Evolutionary conservation across 2,888 invertebrate species (phyloP).

Genomic region (Deilephila elpenor): DNA sequence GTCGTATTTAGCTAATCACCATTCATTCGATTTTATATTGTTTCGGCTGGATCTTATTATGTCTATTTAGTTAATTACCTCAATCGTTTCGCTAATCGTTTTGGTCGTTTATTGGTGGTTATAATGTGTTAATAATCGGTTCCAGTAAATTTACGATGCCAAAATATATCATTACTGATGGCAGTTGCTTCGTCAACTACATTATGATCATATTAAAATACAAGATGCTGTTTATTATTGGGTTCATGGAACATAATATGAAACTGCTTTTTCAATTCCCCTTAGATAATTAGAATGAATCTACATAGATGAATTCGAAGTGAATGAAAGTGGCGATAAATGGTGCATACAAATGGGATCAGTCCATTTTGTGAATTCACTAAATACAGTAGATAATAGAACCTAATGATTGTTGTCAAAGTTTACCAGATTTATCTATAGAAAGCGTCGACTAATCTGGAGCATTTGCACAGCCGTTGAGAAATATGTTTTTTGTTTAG

Average conservation of each 20-base stretch:
- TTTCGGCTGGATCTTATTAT: constrained; percentile 23
- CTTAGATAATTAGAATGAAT: background rate
- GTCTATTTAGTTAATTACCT: constrained; percentile 3
- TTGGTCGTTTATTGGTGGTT: background rate
- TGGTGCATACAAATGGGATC: background rate
- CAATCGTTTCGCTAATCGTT: constrained; percentile 18
- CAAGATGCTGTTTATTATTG: background rate
- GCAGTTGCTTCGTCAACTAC: background rate
- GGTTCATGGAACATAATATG: background rate
- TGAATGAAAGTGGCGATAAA: background rate
- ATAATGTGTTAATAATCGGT: background rate
- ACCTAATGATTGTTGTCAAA: background rate
- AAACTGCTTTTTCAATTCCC: background rate
- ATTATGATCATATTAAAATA: background rate
- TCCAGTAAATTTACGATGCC: background rate
- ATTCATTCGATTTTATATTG: constrained; percentile 46
- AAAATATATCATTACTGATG: background rate
- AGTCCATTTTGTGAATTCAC: background rate
- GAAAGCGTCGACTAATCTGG: constrained; percentile 13
- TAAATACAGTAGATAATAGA: background rate
- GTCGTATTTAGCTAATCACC: constrained; percentile 47
- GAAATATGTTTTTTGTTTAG: constrained; percentile 16
- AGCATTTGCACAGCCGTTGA: background rate
- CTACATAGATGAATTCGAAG: background rate
- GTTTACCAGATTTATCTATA: background rate